Conservation (phyloP, 2,797 vertebrate species). For the Xenopus petersii region DNA sequence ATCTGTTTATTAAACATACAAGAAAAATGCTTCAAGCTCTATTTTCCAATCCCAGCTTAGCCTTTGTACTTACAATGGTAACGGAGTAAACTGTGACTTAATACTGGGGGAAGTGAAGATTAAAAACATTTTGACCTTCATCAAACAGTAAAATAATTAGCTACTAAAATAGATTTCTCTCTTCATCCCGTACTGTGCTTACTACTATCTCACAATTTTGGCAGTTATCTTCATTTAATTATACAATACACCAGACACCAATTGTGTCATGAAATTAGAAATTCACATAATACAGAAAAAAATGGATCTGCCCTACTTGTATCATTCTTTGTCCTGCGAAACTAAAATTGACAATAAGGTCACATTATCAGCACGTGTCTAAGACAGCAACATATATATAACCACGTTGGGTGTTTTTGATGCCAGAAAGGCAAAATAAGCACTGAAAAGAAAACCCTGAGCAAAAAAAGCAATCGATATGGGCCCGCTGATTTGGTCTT, state of each 20-base stretch:
- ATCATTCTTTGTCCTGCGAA: background rate
- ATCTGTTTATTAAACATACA: too few relatives aligned
- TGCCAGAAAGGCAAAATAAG: too few relatives aligned
- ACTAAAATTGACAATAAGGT: slow-evolving; percentile 16
- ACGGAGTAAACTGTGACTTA: too few relatives aligned
- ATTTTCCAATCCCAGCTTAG: too few relatives aligned
- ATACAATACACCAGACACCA: slow-evolving; percentile 49
- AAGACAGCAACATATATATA: too few relatives aligned
- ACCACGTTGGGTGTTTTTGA: too few relatives aligned
- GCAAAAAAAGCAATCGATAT: too few relatives aligned
- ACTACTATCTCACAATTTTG: slow-evolving; percentile 24
- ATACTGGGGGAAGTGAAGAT: too few relatives aligned
- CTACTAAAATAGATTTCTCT: slow-evolving; percentile 41
- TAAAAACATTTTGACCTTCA: slow-evolving; percentile 30
- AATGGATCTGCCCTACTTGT: background rate
- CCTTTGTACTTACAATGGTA: too few relatives aligned
- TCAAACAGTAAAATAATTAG: slow-evolving; percentile 37
- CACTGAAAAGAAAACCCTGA: too few relatives aligned
- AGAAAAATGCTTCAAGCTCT: too few relatives aligned
- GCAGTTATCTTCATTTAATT: slow-evolving; percentile 42
- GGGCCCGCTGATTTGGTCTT: too few relatives aligned
- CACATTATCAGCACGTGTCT: background rate
- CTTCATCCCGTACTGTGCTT: slow-evolving; percentile 6
- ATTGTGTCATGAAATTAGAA: slow-evolving; percentile 22
- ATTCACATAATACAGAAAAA: background rate